These are phyloP conservation scores for Sebastes flavidus DNA, from an alignment of 2,797 vertebrate species.

Conservation along the genomic window DNA sequence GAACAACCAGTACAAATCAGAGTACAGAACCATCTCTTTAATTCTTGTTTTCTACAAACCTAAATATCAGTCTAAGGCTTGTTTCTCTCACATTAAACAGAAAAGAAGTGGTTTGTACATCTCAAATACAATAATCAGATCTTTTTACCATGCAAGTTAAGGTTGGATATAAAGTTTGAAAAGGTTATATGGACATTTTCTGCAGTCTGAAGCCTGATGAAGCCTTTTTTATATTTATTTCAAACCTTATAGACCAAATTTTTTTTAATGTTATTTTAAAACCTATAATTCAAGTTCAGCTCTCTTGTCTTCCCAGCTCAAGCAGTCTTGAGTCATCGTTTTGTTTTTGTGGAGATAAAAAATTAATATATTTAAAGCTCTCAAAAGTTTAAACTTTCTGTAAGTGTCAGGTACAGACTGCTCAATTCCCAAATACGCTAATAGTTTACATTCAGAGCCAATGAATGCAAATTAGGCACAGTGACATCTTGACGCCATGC, in stretches of 20 bases:
- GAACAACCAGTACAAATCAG: constrained; percentile 47
- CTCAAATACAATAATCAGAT: not conserved
- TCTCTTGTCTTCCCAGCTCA: not conserved
- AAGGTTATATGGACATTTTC: not conserved
- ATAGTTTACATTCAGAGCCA: not conserved
- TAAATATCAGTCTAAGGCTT: not conserved
- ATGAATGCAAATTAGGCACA: constrained; percentile 23
- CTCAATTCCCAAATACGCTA: not conserved
- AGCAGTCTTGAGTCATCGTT: not conserved
- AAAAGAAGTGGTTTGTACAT: not conserved
- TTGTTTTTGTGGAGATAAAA: not conserved
- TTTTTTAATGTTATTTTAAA: not conserved
- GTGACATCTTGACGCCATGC: constrained; percentile 23
- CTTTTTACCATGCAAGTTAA: not conserved
- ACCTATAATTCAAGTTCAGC: not conserved
- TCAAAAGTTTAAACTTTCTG: not conserved
- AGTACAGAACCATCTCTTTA: constrained; percentile 12
- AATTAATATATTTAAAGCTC: not conserved
- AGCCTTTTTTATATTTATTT: not conserved
- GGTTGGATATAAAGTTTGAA: not conserved
- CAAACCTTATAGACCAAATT: not conserved
- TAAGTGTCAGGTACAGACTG: not conserved
- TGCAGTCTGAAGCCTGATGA: not conserved
- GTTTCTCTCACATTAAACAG: not conserved
- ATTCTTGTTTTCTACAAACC: constrained; percentile 20